Conservation (phyloP, 1,140 invertebrate species). For the Chelonus insularis region DNA sequence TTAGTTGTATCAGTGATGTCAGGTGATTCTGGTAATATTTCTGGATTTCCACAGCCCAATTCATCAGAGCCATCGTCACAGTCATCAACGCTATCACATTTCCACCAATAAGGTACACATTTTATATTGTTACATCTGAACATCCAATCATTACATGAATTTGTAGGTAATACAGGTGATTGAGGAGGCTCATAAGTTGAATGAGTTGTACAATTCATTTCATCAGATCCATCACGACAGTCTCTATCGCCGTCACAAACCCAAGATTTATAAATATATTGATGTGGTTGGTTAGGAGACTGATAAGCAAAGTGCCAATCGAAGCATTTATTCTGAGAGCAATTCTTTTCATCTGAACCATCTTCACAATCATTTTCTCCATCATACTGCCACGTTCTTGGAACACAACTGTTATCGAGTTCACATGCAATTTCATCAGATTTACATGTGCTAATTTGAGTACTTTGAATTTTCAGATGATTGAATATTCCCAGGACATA, state of each 20-base stretch:
- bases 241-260: slow-evolving; percentile 75
- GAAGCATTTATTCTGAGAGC: slow-evolving; percentile 52
- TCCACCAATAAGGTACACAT: slow-evolving; percentile 86
- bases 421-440: slow-evolving; percentile 63
- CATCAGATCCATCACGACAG: slow-evolving; percentile 71
- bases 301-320: slow-evolving; percentile 59
- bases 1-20: slow-evolving; percentile 40
- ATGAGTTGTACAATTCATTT: slow-evolving; percentile 66
- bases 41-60: slow-evolving; percentile 62
- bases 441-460: slow-evolving; percentile 41
- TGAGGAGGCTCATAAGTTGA: too few species aligned
- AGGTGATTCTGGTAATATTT: slow-evolving; percentile 46
- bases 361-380: slow-evolving; percentile 61
- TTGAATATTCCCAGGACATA: slow-evolving; percentile 68
- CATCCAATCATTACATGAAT: slow-evolving; percentile 75
- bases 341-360: slow-evolving; percentile 46
- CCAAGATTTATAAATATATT: slow-evolving; percentile 60
- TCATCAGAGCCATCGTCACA: slow-evolving; percentile 82
- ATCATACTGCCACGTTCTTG: slow-evolving; percentile 64
- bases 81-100: slow-evolving; percentile 72
- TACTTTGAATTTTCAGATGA: slow-evolving; percentile 64
- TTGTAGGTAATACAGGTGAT: slow-evolving; percentile 43
- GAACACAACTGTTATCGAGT: slow-evolving; percentile 58
- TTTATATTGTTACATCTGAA: slow-evolving; percentile 72
- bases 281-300: slow-evolving; percentile 34